Percentiles rank a stretch among this genome's conserved stretches.
These are phyloP conservation scores for Clanis bilineata DNA, from an alignment of 2,888 invertebrate genomes.

Conservation along the genomic window DNA sequence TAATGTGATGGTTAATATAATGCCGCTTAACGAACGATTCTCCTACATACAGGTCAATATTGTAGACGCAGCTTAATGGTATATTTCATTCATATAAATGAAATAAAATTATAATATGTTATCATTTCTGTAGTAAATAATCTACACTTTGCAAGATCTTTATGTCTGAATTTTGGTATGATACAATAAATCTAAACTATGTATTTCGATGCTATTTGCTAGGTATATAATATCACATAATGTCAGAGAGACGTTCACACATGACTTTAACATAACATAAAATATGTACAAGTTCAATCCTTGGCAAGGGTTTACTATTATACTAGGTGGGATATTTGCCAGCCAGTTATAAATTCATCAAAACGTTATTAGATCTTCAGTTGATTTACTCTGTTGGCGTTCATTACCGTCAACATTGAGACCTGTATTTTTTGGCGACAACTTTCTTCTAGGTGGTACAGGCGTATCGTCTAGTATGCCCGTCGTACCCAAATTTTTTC, in stretches of 20 bases:
- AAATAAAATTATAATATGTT: neutral
- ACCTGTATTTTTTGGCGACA: constrained; percentile 57
- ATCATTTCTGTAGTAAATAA: neutral
- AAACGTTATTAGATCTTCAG: constrained; percentile 74
- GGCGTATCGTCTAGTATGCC: constrained; percentile 65
- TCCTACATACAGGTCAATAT: too few species aligned
- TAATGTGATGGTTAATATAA: too few species aligned
- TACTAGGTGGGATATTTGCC: constrained; percentile 41
- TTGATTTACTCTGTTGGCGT: constrained; percentile 34
- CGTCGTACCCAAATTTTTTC: constrained; percentile 52
- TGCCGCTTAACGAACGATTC: too few species aligned
- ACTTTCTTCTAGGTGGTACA: constrained; percentile 66
- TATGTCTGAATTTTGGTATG: neutral
- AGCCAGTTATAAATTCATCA: constrained; percentile 35
- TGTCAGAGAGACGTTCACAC: constrained; percentile 8
- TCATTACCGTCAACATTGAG: constrained; percentile 33
- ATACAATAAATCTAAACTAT: constrained; percentile 16
- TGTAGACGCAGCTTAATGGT: too few species aligned
- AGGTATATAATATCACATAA: constrained; percentile 12
- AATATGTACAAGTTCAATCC: constrained; percentile 11
- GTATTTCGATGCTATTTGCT: constrained; percentile 14
- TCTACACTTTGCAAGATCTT: neutral
- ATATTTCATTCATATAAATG: too few species aligned
- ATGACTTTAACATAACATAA: constrained; percentile 1
- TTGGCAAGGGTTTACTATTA: constrained; percentile 19